A percentile compares a stretch with the other conserved stretches of the same genome.
These are phyloP conservation scores for Solenopsis invicta DNA, from an alignment of 1,140 invertebrate genomes.

Conservation along the genomic window DNA sequence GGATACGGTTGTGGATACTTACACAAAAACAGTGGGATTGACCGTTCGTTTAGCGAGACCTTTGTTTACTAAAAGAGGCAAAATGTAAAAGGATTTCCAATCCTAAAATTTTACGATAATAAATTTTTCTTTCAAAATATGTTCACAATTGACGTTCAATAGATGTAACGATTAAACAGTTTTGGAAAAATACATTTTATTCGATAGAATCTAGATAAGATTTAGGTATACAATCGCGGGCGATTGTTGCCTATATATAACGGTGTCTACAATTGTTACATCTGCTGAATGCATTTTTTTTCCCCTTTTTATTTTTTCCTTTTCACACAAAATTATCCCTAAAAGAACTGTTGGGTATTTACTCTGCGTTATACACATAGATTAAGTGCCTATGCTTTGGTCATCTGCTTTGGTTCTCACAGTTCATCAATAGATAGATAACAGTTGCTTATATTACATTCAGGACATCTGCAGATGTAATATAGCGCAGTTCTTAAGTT, in stretches of 20 bases:
- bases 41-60: too few species aligned
- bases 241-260: not conserved
- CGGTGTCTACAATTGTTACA: slow-evolving; percentile 2
- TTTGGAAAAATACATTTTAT: not conserved
- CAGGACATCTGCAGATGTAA: too few species aligned
- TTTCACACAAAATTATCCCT: not conserved
- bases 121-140: slow-evolving; percentile 76
- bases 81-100: slow-evolving; percentile 68
- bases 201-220: not conserved
- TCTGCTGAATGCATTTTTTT: not conserved
- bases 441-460: too few species aligned
- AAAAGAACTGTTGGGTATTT: not conserved
- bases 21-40: not conserved
- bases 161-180: not conserved
- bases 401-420: too few species aligned
- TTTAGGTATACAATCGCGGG: not conserved
- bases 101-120: slow-evolving; percentile 76
- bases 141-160: not conserved
- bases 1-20: not conserved
- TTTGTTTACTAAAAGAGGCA: slow-evolving; percentile 26
- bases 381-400: too few species aligned
- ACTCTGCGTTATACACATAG: too few species aligned
- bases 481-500: too few species aligned
- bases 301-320: not conserved
- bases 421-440: too few species aligned